phyloP scores from a whole-genome alignment of 2,797 vertebrate species.

The Myoxocephalus aenaeus region DNA sequence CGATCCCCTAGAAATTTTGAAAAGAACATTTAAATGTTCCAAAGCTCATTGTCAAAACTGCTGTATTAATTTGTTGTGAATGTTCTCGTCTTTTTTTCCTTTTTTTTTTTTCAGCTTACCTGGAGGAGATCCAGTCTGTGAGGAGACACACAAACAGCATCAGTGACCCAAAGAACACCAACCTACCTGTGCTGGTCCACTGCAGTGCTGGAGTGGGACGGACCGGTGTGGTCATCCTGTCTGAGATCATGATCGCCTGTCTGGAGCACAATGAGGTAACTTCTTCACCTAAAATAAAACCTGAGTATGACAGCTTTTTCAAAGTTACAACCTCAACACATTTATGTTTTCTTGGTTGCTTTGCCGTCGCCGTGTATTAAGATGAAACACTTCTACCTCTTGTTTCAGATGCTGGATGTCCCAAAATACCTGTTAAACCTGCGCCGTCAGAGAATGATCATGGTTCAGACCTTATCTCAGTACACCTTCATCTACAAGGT shows the following conservation, averaged over 20 bases:
- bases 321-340: not conserved
- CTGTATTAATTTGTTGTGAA: not conserved
- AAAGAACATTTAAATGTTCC: not conserved
- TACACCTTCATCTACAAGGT: conserved; percentile 97
- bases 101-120: too few species aligned
- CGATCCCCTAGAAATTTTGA: not conserved
- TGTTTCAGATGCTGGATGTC: conserved; percentile 90
- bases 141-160: conserved; percentile 96
- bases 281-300: not conserved
- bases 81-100: not conserved
- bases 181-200: conserved; percentile 93
- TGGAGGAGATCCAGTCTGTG: conserved; percentile 98
- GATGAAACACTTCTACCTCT: not conserved
- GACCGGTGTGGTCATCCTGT: conserved; percentile 94
- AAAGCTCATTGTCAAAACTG: not conserved
- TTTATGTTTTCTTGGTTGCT: not conserved
- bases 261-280: conserved; percentile 97
- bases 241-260: conserved; percentile 97
- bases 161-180: conserved; percentile 87
- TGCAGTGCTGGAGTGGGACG: conserved; percentile 97
- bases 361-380: not conserved
- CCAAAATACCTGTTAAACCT: conserved; percentile 89
- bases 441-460: conserved; percentile 94
- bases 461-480: conserved; percentile 97
- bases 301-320: not conserved